Conservation (phyloP, 1,140 invertebrate genomes). For the Sogatella furcifera region DNA sequence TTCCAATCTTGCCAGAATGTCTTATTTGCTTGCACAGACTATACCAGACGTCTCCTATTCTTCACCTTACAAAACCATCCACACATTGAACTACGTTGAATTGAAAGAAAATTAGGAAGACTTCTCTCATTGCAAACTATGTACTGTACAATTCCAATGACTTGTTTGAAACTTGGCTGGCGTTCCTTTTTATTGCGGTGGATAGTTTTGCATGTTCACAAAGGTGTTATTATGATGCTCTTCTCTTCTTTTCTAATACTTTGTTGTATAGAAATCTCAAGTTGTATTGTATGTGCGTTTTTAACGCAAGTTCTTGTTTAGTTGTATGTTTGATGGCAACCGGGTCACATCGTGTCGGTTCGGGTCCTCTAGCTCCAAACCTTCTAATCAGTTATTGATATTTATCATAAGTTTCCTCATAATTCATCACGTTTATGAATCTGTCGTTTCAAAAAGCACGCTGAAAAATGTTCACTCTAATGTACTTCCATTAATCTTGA, state of each 20-base stretch:
- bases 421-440: no score
- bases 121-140: slow-evolving; percentile 9
- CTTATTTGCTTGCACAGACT: no score
- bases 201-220: slow-evolving; percentile 16
- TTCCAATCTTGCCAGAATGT: no score
- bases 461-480: no score
- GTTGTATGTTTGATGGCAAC: slow-evolving; percentile 2
- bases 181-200: slow-evolving; percentile 8
- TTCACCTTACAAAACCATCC: not conserved
- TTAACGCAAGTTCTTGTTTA: slow-evolving; percentile 4
- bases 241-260: not conserved
- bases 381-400: no score
- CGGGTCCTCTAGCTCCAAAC: no score
- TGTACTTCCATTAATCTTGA: no score
- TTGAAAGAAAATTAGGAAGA: slow-evolving; percentile 13
- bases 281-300: not conserved
- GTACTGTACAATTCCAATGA: not conserved
- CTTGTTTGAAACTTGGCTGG: slow-evolving; percentile 7
- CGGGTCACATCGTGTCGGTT: not conserved
- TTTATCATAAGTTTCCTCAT: no score
- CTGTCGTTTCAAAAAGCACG: no score
- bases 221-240: slow-evolving; percentile 12
- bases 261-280: no score
- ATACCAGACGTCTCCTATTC: not conserved
- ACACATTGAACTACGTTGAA: not conserved